Conservation (phyloP, 2,797 vertebrate species). For the Peromyscus attwateri region DNA sequence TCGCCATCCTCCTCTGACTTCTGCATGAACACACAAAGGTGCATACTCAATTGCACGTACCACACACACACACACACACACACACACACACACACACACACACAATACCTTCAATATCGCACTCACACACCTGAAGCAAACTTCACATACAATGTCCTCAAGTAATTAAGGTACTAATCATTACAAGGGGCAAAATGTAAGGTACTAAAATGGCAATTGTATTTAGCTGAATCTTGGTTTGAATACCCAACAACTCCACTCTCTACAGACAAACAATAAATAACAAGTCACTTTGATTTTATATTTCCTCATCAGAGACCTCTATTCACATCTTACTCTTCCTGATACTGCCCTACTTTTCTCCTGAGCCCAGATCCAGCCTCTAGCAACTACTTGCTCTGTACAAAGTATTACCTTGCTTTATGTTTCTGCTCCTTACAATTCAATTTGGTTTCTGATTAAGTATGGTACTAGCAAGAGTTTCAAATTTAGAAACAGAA, state of each 20-base stretch:
- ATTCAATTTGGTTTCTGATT: neutral
- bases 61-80: neutral
- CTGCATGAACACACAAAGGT: neutral
- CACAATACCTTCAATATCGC: neutral
- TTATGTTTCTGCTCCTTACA: slow-evolving; percentile 19
- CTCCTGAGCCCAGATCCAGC: neutral
- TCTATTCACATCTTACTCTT: neutral
- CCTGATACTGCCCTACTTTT: neutral
- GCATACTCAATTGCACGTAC: neutral
- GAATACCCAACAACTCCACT: neutral
- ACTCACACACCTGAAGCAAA: neutral
- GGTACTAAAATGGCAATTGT: neutral
- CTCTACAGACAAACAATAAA: neutral
- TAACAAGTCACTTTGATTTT: neutral
- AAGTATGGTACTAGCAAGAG: neutral
- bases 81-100: neutral
- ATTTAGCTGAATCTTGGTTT: neutral
- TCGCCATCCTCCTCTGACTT: neutral
- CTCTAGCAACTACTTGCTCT: neutral
- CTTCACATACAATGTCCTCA: neutral
- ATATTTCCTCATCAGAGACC: neutral
- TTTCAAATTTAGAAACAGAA: slow-evolving; percentile 54
- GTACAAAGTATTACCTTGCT: neutral
- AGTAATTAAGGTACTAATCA: neutral
- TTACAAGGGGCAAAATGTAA: neutral